Evolutionary conservation across 1,140 invertebrate species (phyloP).

Genomic region (Helicoverpa armigera): DNA sequence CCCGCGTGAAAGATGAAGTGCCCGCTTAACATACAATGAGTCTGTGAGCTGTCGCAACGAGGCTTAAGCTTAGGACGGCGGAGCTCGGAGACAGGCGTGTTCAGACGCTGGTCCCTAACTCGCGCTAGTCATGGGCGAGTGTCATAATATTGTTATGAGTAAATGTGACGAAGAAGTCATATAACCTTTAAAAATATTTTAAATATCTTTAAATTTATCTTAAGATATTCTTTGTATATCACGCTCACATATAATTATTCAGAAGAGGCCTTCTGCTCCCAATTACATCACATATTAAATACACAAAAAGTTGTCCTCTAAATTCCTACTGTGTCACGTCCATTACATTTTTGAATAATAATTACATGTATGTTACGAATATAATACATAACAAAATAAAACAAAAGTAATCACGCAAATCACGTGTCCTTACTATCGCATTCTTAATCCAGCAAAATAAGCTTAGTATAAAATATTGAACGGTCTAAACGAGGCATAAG

Average conservation of each 20-base stretch:
- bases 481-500: constrained; percentile 71
- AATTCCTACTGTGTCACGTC: constrained; percentile 23
- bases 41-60: constrained; percentile 77
- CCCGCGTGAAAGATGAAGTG: constrained; percentile 82
- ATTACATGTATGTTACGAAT: constrained; percentile 1
- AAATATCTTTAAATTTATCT: too few species aligned
- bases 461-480: constrained; percentile 50
- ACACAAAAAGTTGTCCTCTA: constrained; percentile 28
- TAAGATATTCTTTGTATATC: too few species aligned
- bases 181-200: background rate
- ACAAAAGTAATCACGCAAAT: constrained; percentile 38
- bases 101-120: constrained; percentile 56
- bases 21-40: constrained; percentile 86
- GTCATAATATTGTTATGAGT: constrained; percentile 33
- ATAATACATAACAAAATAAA: constrained; percentile 6
- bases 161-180: background rate
- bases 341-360: constrained; percentile 1
- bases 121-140: constrained; percentile 57
- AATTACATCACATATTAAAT: background rate
- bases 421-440: constrained; percentile 42
- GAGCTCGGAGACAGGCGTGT: constrained; percentile 56
- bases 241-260: background rate
- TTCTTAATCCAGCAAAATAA: constrained; percentile 47
- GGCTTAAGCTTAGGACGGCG: constrained; percentile 66
- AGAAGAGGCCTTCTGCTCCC: constrained; percentile 16